phyloP scores from a whole-genome alignment of 2,113 vertebrate species.

The Mugil cephalus region DNA sequence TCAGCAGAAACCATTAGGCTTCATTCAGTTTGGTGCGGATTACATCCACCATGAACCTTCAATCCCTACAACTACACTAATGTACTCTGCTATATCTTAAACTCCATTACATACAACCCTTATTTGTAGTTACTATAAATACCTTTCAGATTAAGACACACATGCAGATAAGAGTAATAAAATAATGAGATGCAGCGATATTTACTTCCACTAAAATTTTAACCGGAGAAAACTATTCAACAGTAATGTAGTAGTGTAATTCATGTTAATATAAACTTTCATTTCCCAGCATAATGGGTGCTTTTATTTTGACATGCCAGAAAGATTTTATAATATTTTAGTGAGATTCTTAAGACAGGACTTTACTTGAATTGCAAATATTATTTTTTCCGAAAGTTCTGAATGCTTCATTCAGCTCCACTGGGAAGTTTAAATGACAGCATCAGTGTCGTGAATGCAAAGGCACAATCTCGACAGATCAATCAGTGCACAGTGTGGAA shows the following conservation, averaged over 20 bases:
- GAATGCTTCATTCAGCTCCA: not conserved
- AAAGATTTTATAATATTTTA: no score
- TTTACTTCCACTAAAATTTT: not conserved
- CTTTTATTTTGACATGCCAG: no score
- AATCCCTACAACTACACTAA: no score
- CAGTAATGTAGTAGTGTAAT: no score
- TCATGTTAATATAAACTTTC: no score
- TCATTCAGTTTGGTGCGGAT: constrained; percentile 18
- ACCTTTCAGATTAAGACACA: not conserved
- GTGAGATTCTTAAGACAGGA: not conserved
- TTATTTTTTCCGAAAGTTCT: no score
- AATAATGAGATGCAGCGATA: not conserved
- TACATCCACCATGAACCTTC: not conserved
- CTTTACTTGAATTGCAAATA: no score
- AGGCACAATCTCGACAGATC: not conserved
- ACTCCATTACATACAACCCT: not conserved
- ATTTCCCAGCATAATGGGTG: no score
- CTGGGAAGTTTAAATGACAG: not conserved
- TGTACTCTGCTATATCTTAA: no score
- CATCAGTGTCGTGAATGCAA: not conserved
- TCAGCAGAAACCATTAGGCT: constrained; percentile 44
- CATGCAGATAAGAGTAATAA: not conserved
- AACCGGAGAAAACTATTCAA: no score
- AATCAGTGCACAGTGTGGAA: no score
- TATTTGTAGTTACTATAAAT: not conserved